Percentiles rank a stretch among this genome's conserved stretches.
These are phyloP conservation scores for Polyodon spathula DNA, from an alignment of 2,113 vertebrate genomes.

Conservation along the genomic window DNA sequence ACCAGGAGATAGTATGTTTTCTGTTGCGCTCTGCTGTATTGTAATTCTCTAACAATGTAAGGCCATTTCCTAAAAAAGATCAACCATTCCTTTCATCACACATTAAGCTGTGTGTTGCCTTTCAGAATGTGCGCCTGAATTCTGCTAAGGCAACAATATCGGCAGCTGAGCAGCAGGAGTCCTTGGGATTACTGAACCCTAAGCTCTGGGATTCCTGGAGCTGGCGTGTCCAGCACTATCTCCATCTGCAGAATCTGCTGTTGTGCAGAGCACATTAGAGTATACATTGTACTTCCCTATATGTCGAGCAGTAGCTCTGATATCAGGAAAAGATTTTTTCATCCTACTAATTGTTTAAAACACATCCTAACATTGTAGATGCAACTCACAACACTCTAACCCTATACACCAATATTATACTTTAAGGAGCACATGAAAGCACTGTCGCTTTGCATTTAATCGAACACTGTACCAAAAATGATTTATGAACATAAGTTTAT, in stretches of 20 bases:
- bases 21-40: not conserved
- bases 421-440: no score
- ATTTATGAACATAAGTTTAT: no score
- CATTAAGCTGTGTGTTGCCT: slow-evolving; percentile 1
- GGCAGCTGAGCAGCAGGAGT: not conserved
- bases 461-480: no score
- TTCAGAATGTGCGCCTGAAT: not conserved
- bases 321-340: no score
- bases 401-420: no score
- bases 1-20: not conserved
- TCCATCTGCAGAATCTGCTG: slow-evolving; percentile 1
- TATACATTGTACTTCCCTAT: no score
- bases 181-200: slow-evolving; percentile 11
- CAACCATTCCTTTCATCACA: slow-evolving; percentile 1
- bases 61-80: slow-evolving; percentile 2
- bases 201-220: slow-evolving; percentile 1
- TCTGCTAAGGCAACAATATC: slow-evolving; percentile 2
- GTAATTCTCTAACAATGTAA: not conserved
- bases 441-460: no score
- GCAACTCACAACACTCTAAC: no score
- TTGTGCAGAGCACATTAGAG: not conserved
- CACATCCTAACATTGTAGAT: no score
- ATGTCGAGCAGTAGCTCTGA: no score
- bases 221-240: not conserved
- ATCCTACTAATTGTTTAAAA: no score